phyloP scores from a whole-genome alignment of 2,113 vertebrate species.

The rat (Rattus norvegicus) region DNA sequence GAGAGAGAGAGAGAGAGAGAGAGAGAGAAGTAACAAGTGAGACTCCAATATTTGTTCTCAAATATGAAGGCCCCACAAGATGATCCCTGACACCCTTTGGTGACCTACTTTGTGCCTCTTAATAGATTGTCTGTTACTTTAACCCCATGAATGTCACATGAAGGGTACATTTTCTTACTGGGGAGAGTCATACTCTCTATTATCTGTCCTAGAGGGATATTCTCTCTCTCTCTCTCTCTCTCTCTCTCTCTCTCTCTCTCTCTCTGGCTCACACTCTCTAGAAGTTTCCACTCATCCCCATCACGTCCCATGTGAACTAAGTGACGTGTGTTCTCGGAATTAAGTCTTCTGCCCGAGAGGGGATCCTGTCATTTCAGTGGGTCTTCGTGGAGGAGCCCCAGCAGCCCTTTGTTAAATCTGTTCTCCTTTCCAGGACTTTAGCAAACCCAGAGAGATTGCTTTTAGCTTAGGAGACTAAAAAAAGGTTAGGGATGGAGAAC shows the following conservation, averaged over 20 bases:
- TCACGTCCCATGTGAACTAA: not conserved
- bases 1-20: not conserved
- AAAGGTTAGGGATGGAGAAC: constrained; percentile 32
- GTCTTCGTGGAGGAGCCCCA: not conserved
- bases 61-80: not conserved
- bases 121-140: not conserved
- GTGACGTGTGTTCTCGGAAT: not conserved
- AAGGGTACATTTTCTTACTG: not conserved
- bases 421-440: constrained; percentile 3
- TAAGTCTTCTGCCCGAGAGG: not conserved
- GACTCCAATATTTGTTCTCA: not conserved
- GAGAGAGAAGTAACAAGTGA: not conserved
- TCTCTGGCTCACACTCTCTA: not conserved
- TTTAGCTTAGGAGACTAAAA: not conserved
- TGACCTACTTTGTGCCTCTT: not conserved
- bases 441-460: not conserved
- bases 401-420: not conserved
- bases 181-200: not conserved
- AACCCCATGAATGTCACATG: not conserved
- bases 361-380: not conserved
- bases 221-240: fast-evolving
- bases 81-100: not conserved
- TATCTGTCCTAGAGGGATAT: not conserved
- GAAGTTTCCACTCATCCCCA: not conserved
- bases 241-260: no score